A percentile compares a stretch with the other conserved stretches of the same genome.
phyloP scores from a whole-genome alignment of 2,113 vertebrate genomes.

The Microcebus tavaratra region DNA sequence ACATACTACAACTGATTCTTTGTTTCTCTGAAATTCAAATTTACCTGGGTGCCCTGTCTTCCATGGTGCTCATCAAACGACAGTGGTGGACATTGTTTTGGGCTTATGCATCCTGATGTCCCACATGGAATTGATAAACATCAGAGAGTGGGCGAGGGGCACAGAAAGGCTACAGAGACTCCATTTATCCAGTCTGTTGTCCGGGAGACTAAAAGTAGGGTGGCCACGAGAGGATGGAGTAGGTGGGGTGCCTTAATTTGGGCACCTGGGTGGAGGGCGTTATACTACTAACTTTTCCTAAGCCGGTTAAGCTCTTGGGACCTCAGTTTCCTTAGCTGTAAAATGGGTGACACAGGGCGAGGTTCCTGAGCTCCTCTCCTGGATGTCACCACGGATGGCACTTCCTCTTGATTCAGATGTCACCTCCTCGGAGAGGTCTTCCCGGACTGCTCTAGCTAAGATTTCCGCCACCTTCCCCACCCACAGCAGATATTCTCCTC shows the following conservation, averaged over 20 bases:
- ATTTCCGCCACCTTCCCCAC: not conserved
- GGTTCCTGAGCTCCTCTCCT: not conserved
- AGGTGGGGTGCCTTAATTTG: not conserved
- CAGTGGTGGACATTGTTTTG: not conserved
- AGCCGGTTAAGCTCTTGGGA: not conserved
- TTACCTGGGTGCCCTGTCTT: not conserved
- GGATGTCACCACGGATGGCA: not conserved
- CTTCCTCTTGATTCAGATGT: not conserved
- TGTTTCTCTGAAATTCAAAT: not conserved
- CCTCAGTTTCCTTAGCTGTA: not conserved
- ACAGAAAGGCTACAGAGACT: not conserved
- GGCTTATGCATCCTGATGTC: not conserved
- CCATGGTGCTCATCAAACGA: not conserved
- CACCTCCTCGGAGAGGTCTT: constrained; percentile 13
- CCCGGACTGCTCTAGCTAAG: not conserved
- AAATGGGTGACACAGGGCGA: not conserved
- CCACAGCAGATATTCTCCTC: too few species aligned
- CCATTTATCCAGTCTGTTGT: not conserved
- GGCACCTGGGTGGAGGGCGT: not conserved
- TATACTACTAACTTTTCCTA: not conserved
- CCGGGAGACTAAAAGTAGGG: not conserved
- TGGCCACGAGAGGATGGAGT: not conserved
- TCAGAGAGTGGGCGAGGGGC: not conserved
- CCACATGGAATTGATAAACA: not conserved
- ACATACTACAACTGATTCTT: not conserved